Percentiles rank a stretch among this genome's conserved stretches.
Evolutionary conservation across 2,113 vertebrate species (phyloP).

Genomic region (Anolis sagrei): DNA sequence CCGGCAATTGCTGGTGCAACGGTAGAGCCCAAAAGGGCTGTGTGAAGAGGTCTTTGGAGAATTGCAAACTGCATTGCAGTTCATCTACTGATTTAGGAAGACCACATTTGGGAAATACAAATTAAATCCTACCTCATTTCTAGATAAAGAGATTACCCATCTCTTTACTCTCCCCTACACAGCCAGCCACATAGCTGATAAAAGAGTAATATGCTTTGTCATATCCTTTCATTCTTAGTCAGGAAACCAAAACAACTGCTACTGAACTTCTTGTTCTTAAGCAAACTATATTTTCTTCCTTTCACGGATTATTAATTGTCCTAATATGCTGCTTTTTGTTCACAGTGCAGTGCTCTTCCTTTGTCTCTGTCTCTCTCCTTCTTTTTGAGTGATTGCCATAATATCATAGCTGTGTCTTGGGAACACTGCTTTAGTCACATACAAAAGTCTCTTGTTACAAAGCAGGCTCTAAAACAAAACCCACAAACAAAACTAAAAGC

Average conservation of each 20-base stretch:
- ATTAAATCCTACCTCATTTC: not conserved
- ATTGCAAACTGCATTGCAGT: not conserved
- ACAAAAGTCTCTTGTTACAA: not conserved
- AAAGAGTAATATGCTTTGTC: not conserved
- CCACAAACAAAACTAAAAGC: no score
- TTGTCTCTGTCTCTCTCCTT: slow-evolving; percentile 15
- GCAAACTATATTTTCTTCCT: not conserved
- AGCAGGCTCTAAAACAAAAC: not conserved
- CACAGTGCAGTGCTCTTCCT: not conserved
- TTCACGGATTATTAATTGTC: not conserved
- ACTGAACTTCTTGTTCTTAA: slow-evolving; percentile 14
- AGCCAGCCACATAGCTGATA: not conserved
- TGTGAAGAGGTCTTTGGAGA: not conserved
- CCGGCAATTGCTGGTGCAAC: no score
- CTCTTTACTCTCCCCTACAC: not conserved
- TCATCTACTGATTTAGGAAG: not conserved
- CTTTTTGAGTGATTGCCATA: slow-evolving; percentile 37
- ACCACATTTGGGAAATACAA: not conserved
- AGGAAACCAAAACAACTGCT: not conserved
- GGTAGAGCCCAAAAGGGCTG: no score
- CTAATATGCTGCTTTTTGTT: slow-evolving; percentile 32
- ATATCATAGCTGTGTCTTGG: not conserved
- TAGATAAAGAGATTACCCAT: not conserved
- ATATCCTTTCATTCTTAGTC: not conserved
- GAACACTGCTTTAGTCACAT: accelerated